These are phyloP conservation scores for Rhogogaster chlorosoma DNA, from an alignment of 2,888 invertebrate species.

Conservation along the genomic window DNA sequence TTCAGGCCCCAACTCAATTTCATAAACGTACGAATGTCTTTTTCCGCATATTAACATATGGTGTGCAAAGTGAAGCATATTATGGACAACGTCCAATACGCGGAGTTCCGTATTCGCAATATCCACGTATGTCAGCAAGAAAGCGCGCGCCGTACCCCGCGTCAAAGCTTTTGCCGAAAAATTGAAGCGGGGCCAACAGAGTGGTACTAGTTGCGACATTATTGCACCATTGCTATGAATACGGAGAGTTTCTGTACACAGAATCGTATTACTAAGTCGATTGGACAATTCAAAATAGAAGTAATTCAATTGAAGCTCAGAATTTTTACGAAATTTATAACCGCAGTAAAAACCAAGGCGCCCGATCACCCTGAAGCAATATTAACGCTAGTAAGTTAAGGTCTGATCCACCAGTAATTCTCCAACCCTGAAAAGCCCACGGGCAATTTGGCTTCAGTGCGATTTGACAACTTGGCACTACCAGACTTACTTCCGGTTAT, in stretches of 20 bases:
- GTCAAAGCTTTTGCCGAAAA: conserved; percentile 57
- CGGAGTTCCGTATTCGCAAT: conserved; percentile 56
- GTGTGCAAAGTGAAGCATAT: conserved; percentile 51
- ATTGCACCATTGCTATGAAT: conserved; percentile 54
- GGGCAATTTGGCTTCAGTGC: conserved; percentile 58
- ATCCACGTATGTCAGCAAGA: conserved; percentile 54
- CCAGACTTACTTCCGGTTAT: conserved; percentile 58
- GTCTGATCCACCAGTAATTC: conserved; percentile 54
- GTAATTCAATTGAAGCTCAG: background rate
- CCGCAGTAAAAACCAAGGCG: background rate
- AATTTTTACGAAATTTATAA: conserved; percentile 31
- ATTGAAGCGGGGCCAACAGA: conserved; percentile 57
- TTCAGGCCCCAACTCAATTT: conserved; percentile 56
- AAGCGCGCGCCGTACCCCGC: conserved; percentile 54
- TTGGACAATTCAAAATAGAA: background rate
- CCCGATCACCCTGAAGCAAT: conserved; percentile 48
- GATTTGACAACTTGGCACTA: conserved; percentile 59
- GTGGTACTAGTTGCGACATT: conserved; percentile 54
- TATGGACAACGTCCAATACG: conserved; percentile 57
- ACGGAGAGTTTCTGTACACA: conserved; percentile 54
- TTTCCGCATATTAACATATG: conserved; percentile 58
- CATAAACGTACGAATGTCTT: conserved; percentile 54
- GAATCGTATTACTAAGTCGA: background rate
- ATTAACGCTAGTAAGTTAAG: conserved; percentile 55
- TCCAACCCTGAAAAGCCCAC: conserved; percentile 59